Evolutionary conservation across 2,113 vertebrate genomes (phyloP).

Genomic region (Falco punctatus): DNA sequence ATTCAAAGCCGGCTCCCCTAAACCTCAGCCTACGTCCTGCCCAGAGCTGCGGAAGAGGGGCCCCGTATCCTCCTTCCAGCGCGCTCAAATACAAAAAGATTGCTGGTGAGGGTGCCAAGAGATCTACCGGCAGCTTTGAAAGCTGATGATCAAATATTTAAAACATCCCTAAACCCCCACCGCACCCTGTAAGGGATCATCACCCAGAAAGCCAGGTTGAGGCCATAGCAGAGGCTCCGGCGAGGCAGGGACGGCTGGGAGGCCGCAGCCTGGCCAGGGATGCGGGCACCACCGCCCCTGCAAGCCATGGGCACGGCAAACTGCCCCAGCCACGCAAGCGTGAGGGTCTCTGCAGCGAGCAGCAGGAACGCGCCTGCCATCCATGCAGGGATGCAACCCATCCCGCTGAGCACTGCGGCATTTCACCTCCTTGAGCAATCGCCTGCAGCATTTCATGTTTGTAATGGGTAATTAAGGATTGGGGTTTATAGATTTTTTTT

Average conservation of each 20-base stretch:
- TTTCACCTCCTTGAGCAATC: constrained; percentile 38
- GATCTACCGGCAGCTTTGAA: background rate
- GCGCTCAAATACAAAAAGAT: background rate
- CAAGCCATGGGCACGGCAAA: fast-evolving
- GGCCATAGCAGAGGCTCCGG: background rate
- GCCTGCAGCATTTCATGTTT: background rate
- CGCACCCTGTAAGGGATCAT: background rate
- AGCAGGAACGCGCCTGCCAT: background rate
- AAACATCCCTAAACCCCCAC: background rate
- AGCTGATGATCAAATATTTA: background rate
- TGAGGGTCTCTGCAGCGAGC: background rate
- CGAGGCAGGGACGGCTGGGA: fast-evolving
- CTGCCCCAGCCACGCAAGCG: fast-evolving
- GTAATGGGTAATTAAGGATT: background rate
- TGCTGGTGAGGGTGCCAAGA: fast-evolving
- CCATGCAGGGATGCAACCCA: background rate
- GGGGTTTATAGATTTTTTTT: background rate
- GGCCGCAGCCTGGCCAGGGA: background rate
- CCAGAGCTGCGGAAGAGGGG: background rate
- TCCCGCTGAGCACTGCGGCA: background rate
- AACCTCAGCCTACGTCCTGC: background rate
- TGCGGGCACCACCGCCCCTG: fast-evolving
- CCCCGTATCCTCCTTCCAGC: fast-evolving
- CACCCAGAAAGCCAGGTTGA: background rate
- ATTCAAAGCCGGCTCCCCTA: fast-evolving